phyloP scores from a whole-genome alignment of 2,888 invertebrate genomes.

The Lepidocyrtoides sp. region DNA sequence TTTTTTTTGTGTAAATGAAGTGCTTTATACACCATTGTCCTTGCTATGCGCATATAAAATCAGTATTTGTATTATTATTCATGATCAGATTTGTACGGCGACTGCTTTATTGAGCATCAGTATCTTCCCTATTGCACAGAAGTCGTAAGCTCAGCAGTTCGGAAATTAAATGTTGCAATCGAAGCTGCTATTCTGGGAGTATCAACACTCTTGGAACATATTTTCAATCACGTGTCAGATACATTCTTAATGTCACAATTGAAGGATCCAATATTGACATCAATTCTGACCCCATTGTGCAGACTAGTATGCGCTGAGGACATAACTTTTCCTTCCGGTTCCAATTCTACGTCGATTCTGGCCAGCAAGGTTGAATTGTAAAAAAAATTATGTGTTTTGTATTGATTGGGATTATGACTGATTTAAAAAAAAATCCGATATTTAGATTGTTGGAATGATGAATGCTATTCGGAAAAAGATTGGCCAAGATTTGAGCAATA shows the following conservation, averaged over 20 bases:
- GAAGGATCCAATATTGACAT: conserved; percentile 93
- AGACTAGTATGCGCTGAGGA: conserved; percentile 93
- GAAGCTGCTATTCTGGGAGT: conserved; percentile 84
- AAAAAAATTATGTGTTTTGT: too few species aligned
- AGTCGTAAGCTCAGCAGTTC: conserved; percentile 82
- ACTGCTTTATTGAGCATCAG: conserved; percentile 84
- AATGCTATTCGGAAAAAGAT: conserved; percentile 84
- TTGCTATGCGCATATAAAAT: too few species aligned
- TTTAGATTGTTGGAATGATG: conserved; percentile 80
- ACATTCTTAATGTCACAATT: conserved; percentile 82
- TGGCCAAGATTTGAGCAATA: conserved; percentile 83
- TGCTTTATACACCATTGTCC: too few species aligned
- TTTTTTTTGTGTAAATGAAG: too few species aligned
- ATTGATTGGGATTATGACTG: too few species aligned
- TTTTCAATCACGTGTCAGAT: conserved; percentile 83
- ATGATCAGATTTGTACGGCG: conserved; percentile 88
- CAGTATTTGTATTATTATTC: too few species aligned
- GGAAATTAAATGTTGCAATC: conserved; percentile 81
- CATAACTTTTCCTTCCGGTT: conserved; percentile 94
- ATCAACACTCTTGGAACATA: conserved; percentile 80
- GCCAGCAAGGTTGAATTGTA: conserved; percentile 94
- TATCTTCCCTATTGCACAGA: conserved; percentile 84
- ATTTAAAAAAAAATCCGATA: too few species aligned
- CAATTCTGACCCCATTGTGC: conserved; percentile 94
- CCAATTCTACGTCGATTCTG: conserved; percentile 91